Conservation (phyloP, 2,113 vertebrate genomes). For the Cranoglanis bouderius region DNA sequence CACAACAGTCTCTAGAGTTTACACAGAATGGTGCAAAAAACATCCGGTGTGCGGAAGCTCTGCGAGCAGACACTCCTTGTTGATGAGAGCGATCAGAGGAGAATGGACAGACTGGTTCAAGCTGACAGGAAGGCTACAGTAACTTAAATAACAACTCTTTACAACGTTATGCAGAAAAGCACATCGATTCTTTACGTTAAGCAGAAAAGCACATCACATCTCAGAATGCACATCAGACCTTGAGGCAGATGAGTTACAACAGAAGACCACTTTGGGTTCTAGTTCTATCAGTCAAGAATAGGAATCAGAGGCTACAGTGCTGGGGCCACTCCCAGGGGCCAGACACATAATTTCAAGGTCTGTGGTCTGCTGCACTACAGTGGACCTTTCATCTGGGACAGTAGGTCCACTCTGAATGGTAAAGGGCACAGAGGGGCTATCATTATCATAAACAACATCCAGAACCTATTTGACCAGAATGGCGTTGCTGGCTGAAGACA, state of each 20-base stretch:
- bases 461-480: not conserved
- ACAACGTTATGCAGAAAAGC: not conserved
- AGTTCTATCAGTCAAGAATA: not conserved
- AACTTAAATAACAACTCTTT: not conserved
- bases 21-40: not conserved
- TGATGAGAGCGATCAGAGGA: not conserved
- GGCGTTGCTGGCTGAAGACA: not conserved
- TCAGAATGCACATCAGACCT: not conserved
- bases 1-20: not conserved
- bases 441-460: not conserved
- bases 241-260: not conserved
- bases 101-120: not conserved
- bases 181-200: not conserved
- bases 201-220: not conserved
- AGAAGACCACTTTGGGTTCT: not conserved
- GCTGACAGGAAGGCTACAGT: not conserved
- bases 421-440: not conserved
- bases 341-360: not conserved
- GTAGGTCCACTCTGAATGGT: not conserved
- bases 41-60: not conserved
- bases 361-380: not conserved
- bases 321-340: not conserved
- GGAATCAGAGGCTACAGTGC: not conserved
- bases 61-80: not conserved
- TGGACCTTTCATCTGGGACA: not conserved